Evolutionary conservation across 2,888 invertebrate species (phyloP).

Genomic region (Tillus elongatus): DNA sequence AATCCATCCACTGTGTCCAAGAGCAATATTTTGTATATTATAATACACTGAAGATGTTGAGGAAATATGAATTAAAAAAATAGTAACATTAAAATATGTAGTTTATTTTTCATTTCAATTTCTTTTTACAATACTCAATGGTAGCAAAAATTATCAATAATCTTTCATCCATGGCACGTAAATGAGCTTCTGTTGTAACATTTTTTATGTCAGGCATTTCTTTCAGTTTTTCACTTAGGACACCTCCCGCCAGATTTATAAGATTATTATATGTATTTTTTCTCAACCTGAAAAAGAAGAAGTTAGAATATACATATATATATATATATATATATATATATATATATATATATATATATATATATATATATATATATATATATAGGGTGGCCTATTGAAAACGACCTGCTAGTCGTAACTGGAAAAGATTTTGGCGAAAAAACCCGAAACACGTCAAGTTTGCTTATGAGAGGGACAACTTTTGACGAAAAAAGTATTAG

Average conservation of each 20-base stretch:
- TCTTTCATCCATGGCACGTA: conserved; percentile 67
- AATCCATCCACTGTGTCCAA: too few relatives aligned
- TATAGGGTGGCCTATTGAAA: too few relatives aligned
- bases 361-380: too few relatives aligned
- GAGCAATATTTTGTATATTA: too few relatives aligned
- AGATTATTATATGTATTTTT: conserved; percentile 63
- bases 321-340: background rate
- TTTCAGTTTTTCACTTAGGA: conserved; percentile 56
- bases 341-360: background rate
- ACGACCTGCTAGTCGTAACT: too few relatives aligned
- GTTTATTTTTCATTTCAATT: conserved; percentile 18
- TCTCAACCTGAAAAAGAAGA: conserved; percentile 50
- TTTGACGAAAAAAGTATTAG: too few relatives aligned
- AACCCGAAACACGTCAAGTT: too few relatives aligned
- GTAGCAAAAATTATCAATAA: conserved; percentile 66
- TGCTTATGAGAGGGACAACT: too few relatives aligned
- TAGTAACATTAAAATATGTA: background rate
- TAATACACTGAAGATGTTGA: too few relatives aligned
- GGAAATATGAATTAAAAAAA: background rate
- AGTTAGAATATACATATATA: conserved; percentile 4
- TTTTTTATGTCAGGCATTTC: conserved; percentile 47
- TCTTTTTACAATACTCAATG: conserved; percentile 61
- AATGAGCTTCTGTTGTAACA: conserved; percentile 62
- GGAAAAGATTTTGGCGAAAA: too few relatives aligned
- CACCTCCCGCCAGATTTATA: conserved; percentile 61